Base-by-base conservation (phyloP, 2,888 invertebrate genomes). In the Ryuthela nishihirai region DNA sequence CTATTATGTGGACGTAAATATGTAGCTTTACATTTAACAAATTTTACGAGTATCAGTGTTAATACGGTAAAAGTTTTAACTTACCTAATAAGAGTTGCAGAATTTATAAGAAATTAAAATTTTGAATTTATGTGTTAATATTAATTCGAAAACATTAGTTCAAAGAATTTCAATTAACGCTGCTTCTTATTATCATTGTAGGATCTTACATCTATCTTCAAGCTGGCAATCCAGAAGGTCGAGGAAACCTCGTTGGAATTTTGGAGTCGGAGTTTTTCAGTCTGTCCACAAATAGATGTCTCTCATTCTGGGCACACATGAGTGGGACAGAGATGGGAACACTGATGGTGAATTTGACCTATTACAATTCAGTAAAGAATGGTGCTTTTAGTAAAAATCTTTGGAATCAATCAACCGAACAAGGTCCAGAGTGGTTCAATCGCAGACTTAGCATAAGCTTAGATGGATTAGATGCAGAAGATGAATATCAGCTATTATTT, bases 291-390 rank as follows among this genome's bases (percentile, higher is more conserved):
- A 40, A 59, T 25, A 49, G 60, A n/a, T 63, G 63, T 20, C 35
- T 63, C 12, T 52, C 54, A 4, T 63, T 63, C 34, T 63, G 63
- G 63, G 44, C 41, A n/a, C 60, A 63, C 40, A 63, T 63, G 63
- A 46, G 43, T 7, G 63, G 63, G 6, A 44, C 23, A n/a, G 55
- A 55, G 38, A 63, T 59, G 59, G 63, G 63, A 21, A 23, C 53
- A 2, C 20, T 62, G 18, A 21, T 32, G 32, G 47, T 63, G 23
- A 60, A 47, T 17, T 3, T 55, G 3, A 46, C 26, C 12, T 63
- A 53, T 21, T 59, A 40, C 26, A 26, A 39, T 6, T 17, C 39
- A 17, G 24, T 39, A 3, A 29, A 43, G 20, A 43, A 20, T 17
- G 12, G 29, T 6, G 24, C 21, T 34, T n/a, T n/a, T n/a, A 35